These are phyloP conservation scores for Ridgeia piscesae DNA, from an alignment of 1,140 invertebrate genomes.

Conservation along the genomic window DNA sequence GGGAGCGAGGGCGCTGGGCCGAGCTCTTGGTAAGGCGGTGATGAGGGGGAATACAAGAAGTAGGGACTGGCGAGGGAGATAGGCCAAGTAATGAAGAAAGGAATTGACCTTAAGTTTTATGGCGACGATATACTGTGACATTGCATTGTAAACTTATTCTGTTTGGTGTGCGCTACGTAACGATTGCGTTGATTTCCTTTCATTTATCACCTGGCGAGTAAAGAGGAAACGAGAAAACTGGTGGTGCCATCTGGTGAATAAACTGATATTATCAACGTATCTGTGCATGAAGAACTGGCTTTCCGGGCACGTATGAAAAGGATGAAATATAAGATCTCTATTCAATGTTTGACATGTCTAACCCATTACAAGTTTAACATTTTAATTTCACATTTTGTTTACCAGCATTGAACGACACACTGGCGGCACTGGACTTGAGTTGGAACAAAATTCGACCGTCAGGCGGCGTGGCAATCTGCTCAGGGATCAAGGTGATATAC, in stretches of 20 bases:
- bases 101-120: too few relatives aligned
- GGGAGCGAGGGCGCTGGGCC: neutral
- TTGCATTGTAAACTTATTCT: too few relatives aligned
- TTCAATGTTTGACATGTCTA: too few relatives aligned
- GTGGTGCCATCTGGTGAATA: neutral
- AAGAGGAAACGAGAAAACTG: neutral
- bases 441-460: constrained; percentile 21
- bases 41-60: too few relatives aligned
- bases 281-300: neutral
- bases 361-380: neutral
- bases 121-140: too few relatives aligned
- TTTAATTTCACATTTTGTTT: neutral
- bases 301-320: neutral
- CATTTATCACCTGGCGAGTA: neutral
- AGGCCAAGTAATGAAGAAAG: too few relatives aligned
- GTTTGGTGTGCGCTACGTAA: neutral
- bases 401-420: constrained; percentile 8
- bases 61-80: too few relatives aligned
- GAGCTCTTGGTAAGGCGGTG: constrained; percentile 15
- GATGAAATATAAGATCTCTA: too few relatives aligned
- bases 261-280: neutral
- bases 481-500: constrained; percentile 7
- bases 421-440: constrained; percentile 19
- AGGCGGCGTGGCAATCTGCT: constrained; percentile 2
- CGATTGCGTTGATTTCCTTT: neutral